A percentile compares a stretch with the other conserved stretches of the same genome.
These are phyloP conservation scores for Drosophila asahinai DNA, from an alignment of 1,140 invertebrate species.

Conservation along the genomic window DNA sequence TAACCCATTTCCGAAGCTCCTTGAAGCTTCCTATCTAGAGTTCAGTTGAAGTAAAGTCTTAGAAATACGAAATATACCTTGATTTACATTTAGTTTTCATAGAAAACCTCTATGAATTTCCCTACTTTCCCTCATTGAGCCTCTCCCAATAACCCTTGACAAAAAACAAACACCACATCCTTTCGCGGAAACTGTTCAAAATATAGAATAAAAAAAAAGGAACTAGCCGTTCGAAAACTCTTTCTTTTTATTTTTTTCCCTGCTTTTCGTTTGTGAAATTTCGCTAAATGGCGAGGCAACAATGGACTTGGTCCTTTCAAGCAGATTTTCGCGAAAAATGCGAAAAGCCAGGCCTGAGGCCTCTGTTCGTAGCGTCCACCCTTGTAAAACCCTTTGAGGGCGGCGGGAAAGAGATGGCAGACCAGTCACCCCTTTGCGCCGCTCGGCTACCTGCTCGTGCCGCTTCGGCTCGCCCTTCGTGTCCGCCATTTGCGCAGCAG, in stretches of 20 bases:
- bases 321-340: constrained; percentile 64
- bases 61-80: not conserved
- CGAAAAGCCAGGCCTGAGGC: constrained; percentile 14
- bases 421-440: constrained; percentile 67
- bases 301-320: constrained; percentile 26
- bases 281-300: constrained; percentile 50
- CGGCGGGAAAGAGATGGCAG: not conserved
- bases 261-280: constrained; percentile 31
- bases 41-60: no score
- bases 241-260: constrained; percentile 2
- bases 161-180: constrained; percentile 13
- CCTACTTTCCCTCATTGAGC: constrained; percentile 12
- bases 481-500: constrained; percentile 55
- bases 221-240: constrained; percentile 9
- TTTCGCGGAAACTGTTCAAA: constrained; percentile 22
- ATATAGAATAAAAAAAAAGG: constrained; percentile 5
- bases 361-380: constrained; percentile 19
- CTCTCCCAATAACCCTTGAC: constrained; percentile 5
- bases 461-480: constrained; percentile 19
- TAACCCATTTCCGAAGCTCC: no score
- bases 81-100: constrained; percentile 3
- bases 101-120: not conserved
- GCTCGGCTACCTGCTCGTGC: constrained; percentile 45
- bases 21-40: no score
- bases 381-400: constrained; percentile 77